Base-by-base conservation (phyloP, 2,113 vertebrate species). In the Alligator sinensis region DNA sequence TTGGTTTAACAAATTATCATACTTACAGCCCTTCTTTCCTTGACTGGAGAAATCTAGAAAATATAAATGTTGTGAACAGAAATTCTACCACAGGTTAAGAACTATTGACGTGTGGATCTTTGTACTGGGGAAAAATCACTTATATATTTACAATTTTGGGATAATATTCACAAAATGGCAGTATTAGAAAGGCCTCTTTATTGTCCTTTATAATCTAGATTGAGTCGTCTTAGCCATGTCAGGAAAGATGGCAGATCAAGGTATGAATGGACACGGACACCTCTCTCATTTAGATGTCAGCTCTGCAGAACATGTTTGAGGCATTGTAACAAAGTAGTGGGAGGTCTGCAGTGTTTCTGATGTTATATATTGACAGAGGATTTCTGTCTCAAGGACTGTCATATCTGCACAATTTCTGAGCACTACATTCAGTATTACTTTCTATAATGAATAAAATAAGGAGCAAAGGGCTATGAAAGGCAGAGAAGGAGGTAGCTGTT, bases 401-500 rank as follows among this genome's bases (percentile, higher is more conserved):
- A 6, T 66, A 2, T 61, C 25, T 6, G 18, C 9, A 84, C 70
- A 80, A 89, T 88, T 75, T 90, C 47, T 92, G 80, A 88, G 78
- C 78, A 38, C 59, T 84, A 62, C 24, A 57, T 18, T 84, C 80
- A 28, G 62, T 87, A 76, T 10, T 68, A 38, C n/a, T 72, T 89
- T 89, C 30, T 87, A 82, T 82, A 82, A 30, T 74, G 77, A 86
- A 79, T 84, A 84, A 91, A 91, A 63, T 27, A 27, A 63, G 86
- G 57, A 88, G 22, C 89, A 91, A 72, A 47, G 55, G 85, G 83
- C 61, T 80, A 70, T 92, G 66, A 91, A 93, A 90, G 84, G 34
- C 27, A 84, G 21, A 38, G 79, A 16, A 78, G 34, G 92, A 95
- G 89, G n/a, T 68, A 76, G 54, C 28, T 72, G 76, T 95, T 68